Base-by-base conservation (phyloP, 2,797 vertebrate genomes). In the Hapalemur alaotrensis region DNA sequence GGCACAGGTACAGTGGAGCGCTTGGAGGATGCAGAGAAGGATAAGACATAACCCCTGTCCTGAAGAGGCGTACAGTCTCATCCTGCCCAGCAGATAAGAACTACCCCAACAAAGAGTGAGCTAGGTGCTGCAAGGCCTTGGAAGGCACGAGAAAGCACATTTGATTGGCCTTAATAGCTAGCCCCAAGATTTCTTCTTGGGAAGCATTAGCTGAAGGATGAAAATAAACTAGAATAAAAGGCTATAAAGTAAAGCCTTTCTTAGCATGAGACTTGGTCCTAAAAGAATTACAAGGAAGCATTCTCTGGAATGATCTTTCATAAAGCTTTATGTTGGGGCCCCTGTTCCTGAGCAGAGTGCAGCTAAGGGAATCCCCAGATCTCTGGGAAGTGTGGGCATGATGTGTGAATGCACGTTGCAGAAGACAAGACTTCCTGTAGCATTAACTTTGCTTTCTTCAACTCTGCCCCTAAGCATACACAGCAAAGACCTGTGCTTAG, bases 271-370 rank as follows among this genome's bases (percentile, higher is more conserved):
- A 59, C 46, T 82, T 93, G 41, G 18, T 85, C 67, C 79, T 73
- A 15, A 92, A 91, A 95, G 93, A 70, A 79, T 83, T 63, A 32
- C 20, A 78, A 72, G 59, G n/a, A n/a, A n/a, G 2, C 48, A 52
- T 87, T 73, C 48, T 92, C 84, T 79, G 38, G 76, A 95, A 78
- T 95, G 52, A 80, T 76, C 70, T 73, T 96, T 85, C 46, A 52
- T 57, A 88, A 80, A 95, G 32, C 30, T 72, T 61, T 14, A 23
- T 30, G 14, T 78, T 85, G 70, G 18, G 43, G 38, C 2, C 7
- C n/a, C 69, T 57, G 7, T 10, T 59, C 52, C 72, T 38, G 6
- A 46, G 25, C 41, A 80, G 48, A 63, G 41, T 11, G 12, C 7
- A 22, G 28, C 25, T 3, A 22, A n/a, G 43, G 43, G 84, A 80